Evolutionary conservation across 1,140 invertebrate genomes (phyloP).

Genomic region (Alviniconcha marisindica): DNA sequence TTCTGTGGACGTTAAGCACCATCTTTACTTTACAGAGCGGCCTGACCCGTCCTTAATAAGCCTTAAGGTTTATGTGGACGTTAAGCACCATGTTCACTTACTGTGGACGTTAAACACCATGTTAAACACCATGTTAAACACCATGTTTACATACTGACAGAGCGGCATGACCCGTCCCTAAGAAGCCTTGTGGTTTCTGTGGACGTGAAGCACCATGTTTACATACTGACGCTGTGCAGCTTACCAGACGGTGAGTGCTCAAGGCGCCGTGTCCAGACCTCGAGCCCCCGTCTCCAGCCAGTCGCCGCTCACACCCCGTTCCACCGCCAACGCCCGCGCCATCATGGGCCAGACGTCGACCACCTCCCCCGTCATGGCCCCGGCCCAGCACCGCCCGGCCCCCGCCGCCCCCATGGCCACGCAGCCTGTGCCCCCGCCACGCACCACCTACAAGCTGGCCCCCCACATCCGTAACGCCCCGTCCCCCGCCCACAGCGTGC

Average conservation of each 20-base stretch:
- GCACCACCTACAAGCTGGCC: slow-evolving; percentile 39
- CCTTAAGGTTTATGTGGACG: too few species aligned
- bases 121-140: too few species aligned
- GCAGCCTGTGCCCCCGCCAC: slow-evolving; percentile 24
- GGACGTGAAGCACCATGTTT: too few species aligned
- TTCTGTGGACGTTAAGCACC: too few species aligned
- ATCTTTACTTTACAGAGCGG: too few species aligned
- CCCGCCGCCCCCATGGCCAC: neutral
- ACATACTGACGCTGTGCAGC: too few species aligned
- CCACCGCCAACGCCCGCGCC: slow-evolving; percentile 86
- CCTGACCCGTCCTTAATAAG: too few species aligned
- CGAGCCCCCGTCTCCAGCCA: neutral
- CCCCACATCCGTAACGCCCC: slow-evolving; percentile 35
- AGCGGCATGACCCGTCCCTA: too few species aligned
- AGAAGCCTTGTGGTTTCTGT: too few species aligned
- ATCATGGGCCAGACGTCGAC: slow-evolving; percentile 82
- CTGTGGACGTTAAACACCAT: too few species aligned
- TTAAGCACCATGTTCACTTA: too few species aligned
- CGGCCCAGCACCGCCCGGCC: neutral
- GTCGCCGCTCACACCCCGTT: slow-evolving; percentile 76
- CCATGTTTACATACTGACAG: too few species aligned
- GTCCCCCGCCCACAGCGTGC: neutral
- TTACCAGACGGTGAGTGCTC: slow-evolving; percentile 30
- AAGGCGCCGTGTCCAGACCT: neutral
- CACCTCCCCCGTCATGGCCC: slow-evolving; percentile 1